Evolutionary conservation across 1,140 invertebrate genomes (phyloP), one percentile per base, ranked within the genome.

Genomic region (Rhopalosiphum maidis): DNA sequence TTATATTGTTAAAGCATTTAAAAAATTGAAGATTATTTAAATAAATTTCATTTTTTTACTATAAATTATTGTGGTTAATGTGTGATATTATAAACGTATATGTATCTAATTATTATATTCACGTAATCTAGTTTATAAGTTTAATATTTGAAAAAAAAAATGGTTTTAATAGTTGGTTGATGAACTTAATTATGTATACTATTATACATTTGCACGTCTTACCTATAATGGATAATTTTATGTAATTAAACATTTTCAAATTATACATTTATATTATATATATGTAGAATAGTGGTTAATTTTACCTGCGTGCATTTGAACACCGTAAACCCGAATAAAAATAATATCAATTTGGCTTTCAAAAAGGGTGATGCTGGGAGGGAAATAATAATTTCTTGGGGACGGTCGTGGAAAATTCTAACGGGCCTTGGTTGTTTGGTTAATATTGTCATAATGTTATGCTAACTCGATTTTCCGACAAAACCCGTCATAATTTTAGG

Each of bases 401-500:
- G 54, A 91, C 30, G 18, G 68, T 30, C 0, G 35, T n/a, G 23
- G 54, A 91, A 41, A 91, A 41, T 21, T 21, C 54, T 37, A 85
- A 35, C 91, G 46, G 22, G 46, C 5, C 22, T 30, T 9, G 91
- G 43, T 85, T 92, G 77, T 92, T 92, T 92, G 41, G 91, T 92
- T 92, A 85, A 83, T 92, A 92, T 82, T 60, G 77, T 82, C 77
- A 82, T 92, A 92, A 92, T 92, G 46, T 54, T 92, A 92, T 92
- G 91, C 68, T 92, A 92, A 92, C 91, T 85, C 68, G 91, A 92
- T 92, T 92, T 92, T 22, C 46, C 35, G 91, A 83, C 68, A 92
- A 92, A 92, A 92, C 91, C 77, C 91, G 91, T 92, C 77, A 92
- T 92, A 92, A 92, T 83, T 92, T 92, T 85, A 48, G 23, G 35